A percentile compares a stretch with the other conserved stretches of the same genome.
Evolutionary conservation across 2,888 invertebrate species (phyloP).

Genomic region (Diarsia dahlii): DNA sequence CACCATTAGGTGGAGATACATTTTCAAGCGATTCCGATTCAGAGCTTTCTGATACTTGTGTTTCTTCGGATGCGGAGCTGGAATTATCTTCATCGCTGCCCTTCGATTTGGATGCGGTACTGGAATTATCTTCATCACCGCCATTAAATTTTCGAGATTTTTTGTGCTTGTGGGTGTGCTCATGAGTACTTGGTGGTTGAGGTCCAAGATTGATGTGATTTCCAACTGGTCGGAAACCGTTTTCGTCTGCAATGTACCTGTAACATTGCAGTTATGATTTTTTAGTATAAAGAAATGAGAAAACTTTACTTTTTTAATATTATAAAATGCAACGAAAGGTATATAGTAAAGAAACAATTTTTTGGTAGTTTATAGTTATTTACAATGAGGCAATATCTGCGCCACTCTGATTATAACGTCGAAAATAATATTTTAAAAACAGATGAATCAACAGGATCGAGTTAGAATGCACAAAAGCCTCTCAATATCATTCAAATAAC

Average conservation of each 20-base stretch:
- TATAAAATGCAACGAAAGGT: not conserved
- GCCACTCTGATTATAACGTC: not conserved
- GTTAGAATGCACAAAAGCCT: not conserved
- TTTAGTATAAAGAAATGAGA: not conserved
- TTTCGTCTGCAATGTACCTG: slow-evolving; percentile 93
- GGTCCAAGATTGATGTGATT: slow-evolving; percentile 91
- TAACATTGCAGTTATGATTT: slow-evolving; percentile 16
- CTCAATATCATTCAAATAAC: not conserved
- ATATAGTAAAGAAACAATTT: not conserved
- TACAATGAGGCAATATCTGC: not conserved
- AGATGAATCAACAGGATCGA: not conserved
- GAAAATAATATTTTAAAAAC: not conserved
- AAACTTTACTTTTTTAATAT: not conserved
- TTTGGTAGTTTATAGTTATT: no score
- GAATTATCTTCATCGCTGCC: slow-evolving; percentile 62
- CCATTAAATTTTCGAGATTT: slow-evolving; percentile 73
- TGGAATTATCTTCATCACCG: slow-evolving; percentile 65
- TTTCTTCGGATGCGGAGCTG: slow-evolving; percentile 63
- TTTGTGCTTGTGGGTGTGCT: slow-evolving; percentile 67
- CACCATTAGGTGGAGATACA: slow-evolving; percentile 36
- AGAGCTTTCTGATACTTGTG: slow-evolving; percentile 55
- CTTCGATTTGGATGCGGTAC: slow-evolving; percentile 68
- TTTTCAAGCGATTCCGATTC: slow-evolving; percentile 40
- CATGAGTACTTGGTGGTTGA: slow-evolving; percentile 64
- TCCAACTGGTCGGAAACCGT: slow-evolving; percentile 93